These are phyloP conservation scores for Dryas iulia DNA, from an alignment of 1,140 invertebrate species.

Conservation along the genomic window DNA sequence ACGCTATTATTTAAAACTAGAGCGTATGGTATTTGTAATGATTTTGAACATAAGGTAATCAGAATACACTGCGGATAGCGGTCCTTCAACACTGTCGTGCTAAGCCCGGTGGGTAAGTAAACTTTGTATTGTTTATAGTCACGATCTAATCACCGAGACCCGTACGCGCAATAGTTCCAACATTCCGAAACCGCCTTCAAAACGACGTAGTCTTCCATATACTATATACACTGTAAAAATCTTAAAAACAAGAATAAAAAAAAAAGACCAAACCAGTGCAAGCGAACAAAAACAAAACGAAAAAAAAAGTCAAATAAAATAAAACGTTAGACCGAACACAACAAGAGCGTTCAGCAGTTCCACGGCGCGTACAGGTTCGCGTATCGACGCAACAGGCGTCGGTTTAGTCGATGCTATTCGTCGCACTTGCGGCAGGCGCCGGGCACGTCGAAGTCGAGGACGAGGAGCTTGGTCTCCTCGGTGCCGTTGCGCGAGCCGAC, in stretches of 20 bases:
- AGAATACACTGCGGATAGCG: conserved; percentile 39
- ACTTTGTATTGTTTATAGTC: conserved; percentile 26
- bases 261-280: background rate
- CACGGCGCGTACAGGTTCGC: conserved; percentile 72
- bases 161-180: conserved; percentile 11
- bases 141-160: conserved; percentile 23
- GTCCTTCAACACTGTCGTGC: conserved; percentile 29
- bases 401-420: conserved; percentile 75
- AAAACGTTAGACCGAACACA: background rate
- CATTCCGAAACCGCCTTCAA: no score
- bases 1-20: conserved; percentile 31
- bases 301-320: no score
- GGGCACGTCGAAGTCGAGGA: conserved; percentile 97
- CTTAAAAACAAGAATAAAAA: background rate
- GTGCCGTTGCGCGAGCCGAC: conserved; percentile 99
- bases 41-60: conserved; percentile 44
- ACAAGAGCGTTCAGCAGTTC: conserved; percentile 51
- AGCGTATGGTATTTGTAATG: conserved; percentile 45
- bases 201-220: no score
- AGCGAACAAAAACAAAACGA: no score
- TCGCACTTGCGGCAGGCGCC: conserved; percentile 82
- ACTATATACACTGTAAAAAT: background rate
- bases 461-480: conserved; percentile 98
- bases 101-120: conserved; percentile 37
- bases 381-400: conserved; percentile 69